Conservation (phyloP, 2,888 invertebrate genomes). For the Neria commutata region DNA sequence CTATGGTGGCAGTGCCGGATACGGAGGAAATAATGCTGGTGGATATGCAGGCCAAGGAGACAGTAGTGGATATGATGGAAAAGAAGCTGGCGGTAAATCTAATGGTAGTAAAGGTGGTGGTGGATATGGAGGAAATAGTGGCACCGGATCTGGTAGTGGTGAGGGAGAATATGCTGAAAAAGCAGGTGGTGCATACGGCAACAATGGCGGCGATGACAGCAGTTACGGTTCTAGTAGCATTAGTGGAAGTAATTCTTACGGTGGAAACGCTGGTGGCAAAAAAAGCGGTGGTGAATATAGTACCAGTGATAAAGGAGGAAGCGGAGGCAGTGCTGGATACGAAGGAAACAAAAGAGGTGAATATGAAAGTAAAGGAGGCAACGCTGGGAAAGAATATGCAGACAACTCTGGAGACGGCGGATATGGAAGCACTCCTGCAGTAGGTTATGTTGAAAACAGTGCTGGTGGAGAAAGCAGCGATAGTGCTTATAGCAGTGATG, state of each 20-base stretch:
- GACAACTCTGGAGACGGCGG: constrained; percentile 24
- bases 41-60: neutral
- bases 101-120: neutral
- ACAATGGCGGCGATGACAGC: neutral
- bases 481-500: neutral
- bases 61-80: neutral
- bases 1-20: neutral
- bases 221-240: neutral
- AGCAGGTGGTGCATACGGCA: neutral
- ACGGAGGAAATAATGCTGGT: neutral
- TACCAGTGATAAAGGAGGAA: neutral
- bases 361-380: neutral
- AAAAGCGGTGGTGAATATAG: neutral
- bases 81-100: neutral
- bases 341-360: neutral
- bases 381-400: neutral
- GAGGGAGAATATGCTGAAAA: neutral
- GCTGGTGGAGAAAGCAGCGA: neutral
- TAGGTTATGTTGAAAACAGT: neutral
- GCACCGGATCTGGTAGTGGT: constrained; percentile 7
- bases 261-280: constrained; percentile 5
- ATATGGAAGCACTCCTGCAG: neutral
- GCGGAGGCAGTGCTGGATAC: neutral
- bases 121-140: constrained; percentile 19
- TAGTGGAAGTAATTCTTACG: neutral